phyloP scores from a whole-genome alignment of 2,113 vertebrate genomes.

The Lethenteron camtschaticum region DNA sequence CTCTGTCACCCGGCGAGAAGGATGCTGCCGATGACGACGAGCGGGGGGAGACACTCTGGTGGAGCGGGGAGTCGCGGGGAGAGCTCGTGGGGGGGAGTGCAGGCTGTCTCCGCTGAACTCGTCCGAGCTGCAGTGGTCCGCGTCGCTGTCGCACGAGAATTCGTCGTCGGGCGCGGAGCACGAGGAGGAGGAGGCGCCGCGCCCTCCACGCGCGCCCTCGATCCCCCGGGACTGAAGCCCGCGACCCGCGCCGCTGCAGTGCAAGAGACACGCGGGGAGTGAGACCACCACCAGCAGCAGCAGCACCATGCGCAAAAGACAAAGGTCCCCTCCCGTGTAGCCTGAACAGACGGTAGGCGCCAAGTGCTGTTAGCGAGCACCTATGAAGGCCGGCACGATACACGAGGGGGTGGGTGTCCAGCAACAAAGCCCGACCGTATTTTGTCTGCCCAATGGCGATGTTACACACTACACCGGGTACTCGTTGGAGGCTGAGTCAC shows the following conservation, averaged over 20 bases:
- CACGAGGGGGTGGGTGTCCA: too few relatives aligned
- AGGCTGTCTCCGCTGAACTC: not conserved
- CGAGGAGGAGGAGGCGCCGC: not conserved
- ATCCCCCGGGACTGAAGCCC: not conserved
- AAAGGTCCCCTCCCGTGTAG: too few relatives aligned
- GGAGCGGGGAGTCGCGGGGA: not conserved
- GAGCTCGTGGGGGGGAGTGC: not conserved
- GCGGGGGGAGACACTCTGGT: not conserved
- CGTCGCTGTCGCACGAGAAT: slow-evolving; percentile 1
- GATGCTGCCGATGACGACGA: not conserved
- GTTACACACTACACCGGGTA: too few relatives aligned
- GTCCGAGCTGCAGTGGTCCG: slow-evolving; percentile 1
- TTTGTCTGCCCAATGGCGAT: too few relatives aligned
- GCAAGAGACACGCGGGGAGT: not conserved
- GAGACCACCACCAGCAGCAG: too few relatives aligned
- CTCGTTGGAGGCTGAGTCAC: too few relatives aligned
- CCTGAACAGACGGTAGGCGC: too few relatives aligned
- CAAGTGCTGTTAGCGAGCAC: too few relatives aligned
- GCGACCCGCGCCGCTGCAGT: not conserved
- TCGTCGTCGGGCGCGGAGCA: not conserved
- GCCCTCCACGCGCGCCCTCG: not conserved
- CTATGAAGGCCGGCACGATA: too few relatives aligned
- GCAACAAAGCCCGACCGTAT: too few relatives aligned
- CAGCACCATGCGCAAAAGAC: too few relatives aligned
- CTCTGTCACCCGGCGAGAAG: not conserved